Conservation (phyloP, 2,113 vertebrate genomes). For the Heteronetta atricapilla region DNA sequence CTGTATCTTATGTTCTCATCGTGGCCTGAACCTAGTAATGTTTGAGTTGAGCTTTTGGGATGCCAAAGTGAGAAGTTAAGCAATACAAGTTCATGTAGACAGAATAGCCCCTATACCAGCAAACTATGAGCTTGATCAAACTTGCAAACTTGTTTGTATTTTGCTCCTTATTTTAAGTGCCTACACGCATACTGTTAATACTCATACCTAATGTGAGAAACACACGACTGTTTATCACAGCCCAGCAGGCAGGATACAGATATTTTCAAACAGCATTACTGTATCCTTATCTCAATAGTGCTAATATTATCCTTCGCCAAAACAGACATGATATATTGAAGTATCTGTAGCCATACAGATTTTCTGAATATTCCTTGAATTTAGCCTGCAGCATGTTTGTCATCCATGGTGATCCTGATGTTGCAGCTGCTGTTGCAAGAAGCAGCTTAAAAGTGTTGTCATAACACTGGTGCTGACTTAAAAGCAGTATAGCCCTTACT, state of each 20-base stretch:
- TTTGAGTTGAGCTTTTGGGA: neutral
- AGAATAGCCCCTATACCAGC: neutral
- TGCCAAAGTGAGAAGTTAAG: neutral
- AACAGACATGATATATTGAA: slow-evolving; percentile 27
- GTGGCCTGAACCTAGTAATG: neutral
- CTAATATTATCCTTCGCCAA: slow-evolving; percentile 51
- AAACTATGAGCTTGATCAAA: neutral
- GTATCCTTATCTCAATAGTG: slow-evolving; percentile 25
- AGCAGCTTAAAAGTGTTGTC: neutral
- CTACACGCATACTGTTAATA: neutral
- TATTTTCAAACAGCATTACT: neutral
- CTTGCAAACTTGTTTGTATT: neutral
- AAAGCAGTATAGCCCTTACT: neutral
- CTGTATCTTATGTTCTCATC: neutral
- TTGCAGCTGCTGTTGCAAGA: neutral
- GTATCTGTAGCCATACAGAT: neutral
- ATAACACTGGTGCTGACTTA: neutral
- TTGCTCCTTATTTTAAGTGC: neutral
- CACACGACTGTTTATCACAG: slow-evolving; percentile 28
- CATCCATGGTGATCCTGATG: slow-evolving; percentile 19
- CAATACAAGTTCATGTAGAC: neutral
- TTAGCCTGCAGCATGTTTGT: slow-evolving; percentile 48
- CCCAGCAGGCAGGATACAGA: slow-evolving; percentile 17
- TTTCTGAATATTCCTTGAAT: slow-evolving; percentile 43
- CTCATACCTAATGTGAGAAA: neutral